These are phyloP conservation scores for Caranx melampygus DNA, from an alignment of 2,113 vertebrate species.

Conservation along the genomic window DNA sequence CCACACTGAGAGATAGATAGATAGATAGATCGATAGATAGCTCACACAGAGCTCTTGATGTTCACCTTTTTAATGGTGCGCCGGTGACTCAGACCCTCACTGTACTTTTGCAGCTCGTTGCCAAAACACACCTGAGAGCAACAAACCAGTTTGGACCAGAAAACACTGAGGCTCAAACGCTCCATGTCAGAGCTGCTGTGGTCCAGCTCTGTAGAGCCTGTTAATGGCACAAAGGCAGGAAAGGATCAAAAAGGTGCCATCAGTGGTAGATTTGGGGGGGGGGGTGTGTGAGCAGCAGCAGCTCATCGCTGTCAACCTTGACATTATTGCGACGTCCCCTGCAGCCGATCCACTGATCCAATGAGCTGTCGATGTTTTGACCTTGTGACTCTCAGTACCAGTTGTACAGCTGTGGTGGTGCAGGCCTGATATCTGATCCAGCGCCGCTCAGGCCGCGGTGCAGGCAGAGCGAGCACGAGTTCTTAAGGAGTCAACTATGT, in stretches of 20 bases:
- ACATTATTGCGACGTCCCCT: not conserved
- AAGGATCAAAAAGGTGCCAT: no score
- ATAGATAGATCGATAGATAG: no score
- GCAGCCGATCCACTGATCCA: not conserved
- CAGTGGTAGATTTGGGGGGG: no score
- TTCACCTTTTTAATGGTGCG: not conserved
- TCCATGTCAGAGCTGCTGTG: not conserved
- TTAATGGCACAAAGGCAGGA: not conserved
- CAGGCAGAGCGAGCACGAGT: conserved; percentile 35
- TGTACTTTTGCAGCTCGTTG: not conserved
- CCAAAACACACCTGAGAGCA: conserved; percentile 9
- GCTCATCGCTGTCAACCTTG: not conserved
- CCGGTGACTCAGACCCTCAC: not conserved
- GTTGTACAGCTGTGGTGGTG: not conserved
- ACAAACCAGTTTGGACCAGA: conserved; percentile 7
- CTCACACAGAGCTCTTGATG: not conserved
- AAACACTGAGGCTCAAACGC: not conserved
- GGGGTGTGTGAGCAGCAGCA: not conserved
- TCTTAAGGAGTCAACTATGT: conserved; percentile 58
- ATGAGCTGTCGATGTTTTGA: conserved; percentile 11
- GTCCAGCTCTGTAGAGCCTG: not conserved
- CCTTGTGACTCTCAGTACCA: not conserved
- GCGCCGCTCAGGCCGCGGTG: not conserved
- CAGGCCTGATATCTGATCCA: conserved; percentile 58
- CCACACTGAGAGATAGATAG: no score